These are phyloP conservation scores for Nasonia longicornis DNA, from an alignment of 1,140 invertebrate genomes.

Conservation along the genomic window DNA sequence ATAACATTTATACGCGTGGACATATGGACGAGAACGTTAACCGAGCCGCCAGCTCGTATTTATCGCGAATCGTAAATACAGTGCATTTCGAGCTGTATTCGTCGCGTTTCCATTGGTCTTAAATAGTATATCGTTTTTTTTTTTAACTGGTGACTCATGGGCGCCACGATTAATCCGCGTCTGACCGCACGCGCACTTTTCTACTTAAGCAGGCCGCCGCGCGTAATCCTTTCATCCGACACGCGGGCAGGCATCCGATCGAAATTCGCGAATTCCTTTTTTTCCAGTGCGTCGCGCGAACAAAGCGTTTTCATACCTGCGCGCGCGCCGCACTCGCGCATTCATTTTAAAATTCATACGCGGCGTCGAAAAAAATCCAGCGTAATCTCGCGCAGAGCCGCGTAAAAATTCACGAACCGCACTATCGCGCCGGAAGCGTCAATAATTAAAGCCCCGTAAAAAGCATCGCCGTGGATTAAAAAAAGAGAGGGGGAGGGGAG, in stretches of 20 bases:
- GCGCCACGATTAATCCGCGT: neutral
- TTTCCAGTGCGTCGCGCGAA: neutral
- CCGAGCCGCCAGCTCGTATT: neutral
- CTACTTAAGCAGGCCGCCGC: neutral
- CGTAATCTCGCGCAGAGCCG: neutral
- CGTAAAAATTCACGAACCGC: neutral
- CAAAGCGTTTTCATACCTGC: neutral
- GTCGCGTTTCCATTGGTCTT: too few species aligned
- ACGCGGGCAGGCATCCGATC: too few species aligned
- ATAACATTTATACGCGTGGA: conserved; percentile 3
- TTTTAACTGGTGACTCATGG: neutral
- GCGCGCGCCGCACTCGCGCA: too few species aligned
- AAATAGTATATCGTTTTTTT: too few species aligned
- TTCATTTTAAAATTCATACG: too few species aligned
- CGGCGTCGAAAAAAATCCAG: neutral
- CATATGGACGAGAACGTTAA: neutral
- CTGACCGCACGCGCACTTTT: neutral
- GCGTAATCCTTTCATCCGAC: too few species aligned
- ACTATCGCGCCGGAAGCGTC: too few species aligned
- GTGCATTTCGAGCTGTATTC: too few species aligned
- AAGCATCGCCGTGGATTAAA: neutral
- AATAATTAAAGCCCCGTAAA: neutral
- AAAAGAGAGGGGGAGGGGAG: neutral
- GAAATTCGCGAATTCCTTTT: too few species aligned
- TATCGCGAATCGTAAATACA: neutral